These are phyloP conservation scores for Osedax fenrisi DNA, from an alignment of 2,888 invertebrate species.

Conservation along the genomic window DNA sequence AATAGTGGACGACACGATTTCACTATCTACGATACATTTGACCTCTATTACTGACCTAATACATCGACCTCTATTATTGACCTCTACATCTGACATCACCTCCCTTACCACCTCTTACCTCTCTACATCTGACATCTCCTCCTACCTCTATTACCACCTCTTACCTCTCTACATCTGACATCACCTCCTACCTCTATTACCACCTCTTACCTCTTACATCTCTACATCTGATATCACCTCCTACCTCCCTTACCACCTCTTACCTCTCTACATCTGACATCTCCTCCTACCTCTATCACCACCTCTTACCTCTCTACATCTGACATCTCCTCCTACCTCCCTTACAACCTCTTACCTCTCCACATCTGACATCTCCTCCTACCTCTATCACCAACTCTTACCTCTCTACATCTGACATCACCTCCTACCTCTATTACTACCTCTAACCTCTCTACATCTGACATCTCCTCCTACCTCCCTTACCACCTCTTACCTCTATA, in stretches of 20 bases:
- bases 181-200: background rate
- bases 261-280: background rate
- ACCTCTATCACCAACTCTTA: background rate
- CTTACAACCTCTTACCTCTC: background rate
- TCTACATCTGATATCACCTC: background rate
- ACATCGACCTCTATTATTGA: too few species aligned
- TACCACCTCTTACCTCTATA: background rate
- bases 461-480: background rate
- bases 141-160: background rate
- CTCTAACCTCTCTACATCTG: background rate
- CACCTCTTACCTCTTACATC: background rate
- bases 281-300: background rate
- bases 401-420: background rate
- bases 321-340: background rate
- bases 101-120: background rate
- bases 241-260: background rate
- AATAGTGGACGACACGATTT: too few species aligned
- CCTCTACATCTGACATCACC: background rate
- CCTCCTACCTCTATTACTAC: background rate
- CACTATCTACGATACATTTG: too few species aligned
- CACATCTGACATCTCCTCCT: background rate
- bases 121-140: background rate
- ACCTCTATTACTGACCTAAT: too few species aligned
- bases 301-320: background rate
- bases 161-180: background rate